Percentiles rank a stretch among this genome's conserved stretches.
Conservation (phyloP, 2,888 invertebrate genomes). For the Thymelicus sylvestris region DNA sequence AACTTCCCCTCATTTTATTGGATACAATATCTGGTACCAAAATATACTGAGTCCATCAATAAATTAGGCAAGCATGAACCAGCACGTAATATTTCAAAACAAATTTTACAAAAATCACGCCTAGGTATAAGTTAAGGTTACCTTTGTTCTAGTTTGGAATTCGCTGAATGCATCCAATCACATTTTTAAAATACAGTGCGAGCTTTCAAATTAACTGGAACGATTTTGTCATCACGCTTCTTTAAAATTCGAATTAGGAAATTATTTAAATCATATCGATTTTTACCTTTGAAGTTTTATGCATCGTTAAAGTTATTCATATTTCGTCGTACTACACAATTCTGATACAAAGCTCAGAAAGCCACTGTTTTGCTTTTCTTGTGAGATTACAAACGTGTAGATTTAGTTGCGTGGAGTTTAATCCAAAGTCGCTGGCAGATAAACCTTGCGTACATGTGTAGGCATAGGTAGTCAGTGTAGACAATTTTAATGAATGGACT, state of each 20-base stretch:
- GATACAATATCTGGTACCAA: constrained; percentile 1
- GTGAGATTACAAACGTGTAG: too few species aligned
- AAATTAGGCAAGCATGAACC: background rate
- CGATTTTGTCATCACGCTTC: background rate
- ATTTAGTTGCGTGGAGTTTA: too few species aligned
- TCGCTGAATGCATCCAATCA: background rate
- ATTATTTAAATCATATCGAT: background rate
- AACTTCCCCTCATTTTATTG: constrained; percentile 15
- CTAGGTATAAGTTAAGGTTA: too few species aligned
- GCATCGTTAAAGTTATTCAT: background rate
- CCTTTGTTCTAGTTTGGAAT: too few species aligned
- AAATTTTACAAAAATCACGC: background rate
- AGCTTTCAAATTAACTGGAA: background rate
- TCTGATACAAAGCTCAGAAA: background rate
- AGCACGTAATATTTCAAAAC: background rate
- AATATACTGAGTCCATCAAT: background rate
- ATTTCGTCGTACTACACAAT: background rate
- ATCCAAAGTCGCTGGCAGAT: too few species aligned
- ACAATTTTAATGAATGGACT: background rate
- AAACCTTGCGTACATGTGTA: background rate
- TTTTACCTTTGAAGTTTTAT: background rate
- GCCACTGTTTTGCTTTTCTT: too few species aligned
- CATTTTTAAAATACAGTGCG: background rate
- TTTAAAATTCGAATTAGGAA: background rate
- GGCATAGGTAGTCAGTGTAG: background rate